Evolutionary conservation across 2,797 vertebrate genomes (phyloP).

Genomic region (Lindbergichthys nudifrons): DNA sequence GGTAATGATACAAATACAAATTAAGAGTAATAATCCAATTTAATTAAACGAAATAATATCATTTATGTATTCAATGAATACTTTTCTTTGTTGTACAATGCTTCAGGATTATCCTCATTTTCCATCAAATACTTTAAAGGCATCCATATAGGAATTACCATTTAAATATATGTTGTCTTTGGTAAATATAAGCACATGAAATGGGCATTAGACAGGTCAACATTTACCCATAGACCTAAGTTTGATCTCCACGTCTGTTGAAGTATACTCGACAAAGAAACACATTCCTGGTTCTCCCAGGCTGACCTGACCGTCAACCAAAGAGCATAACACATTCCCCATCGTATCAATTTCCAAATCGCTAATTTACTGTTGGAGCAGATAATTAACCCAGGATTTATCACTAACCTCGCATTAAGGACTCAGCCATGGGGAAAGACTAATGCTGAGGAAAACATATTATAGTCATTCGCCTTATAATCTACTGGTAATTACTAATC

Average conservation of each 20-base stretch:
- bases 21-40: too few relatives aligned
- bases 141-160: too few relatives aligned
- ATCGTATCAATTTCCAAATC: constrained; percentile 32
- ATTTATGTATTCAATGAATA: too few relatives aligned
- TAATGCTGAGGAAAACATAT: constrained; percentile 35
- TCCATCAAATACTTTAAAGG: too few relatives aligned
- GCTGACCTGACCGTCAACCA: constrained; percentile 34
- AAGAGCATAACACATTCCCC: constrained; percentile 16
- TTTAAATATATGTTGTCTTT: background rate
- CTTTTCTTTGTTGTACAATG: too few relatives aligned
- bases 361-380: constrained; percentile 37
- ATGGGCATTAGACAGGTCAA: constrained; percentile 2
- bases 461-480: constrained; percentile 28
- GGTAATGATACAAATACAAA: too few relatives aligned
- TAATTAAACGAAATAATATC: too few relatives aligned
- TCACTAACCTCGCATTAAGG: constrained; percentile 38
- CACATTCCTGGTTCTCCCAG: background rate
- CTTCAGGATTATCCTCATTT: too few relatives aligned
- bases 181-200: background rate
- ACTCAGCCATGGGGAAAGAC: constrained; percentile 16
- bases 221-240: constrained; percentile 5
- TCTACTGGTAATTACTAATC: constrained; percentile 33
- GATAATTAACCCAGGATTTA: constrained; percentile 54
- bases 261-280: constrained; percentile 18
- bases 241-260: background rate